Evolutionary conservation across 1,140 invertebrate genomes (phyloP), one percentile per base, ranked within the genome.

Genomic region (Helicoverpa zea): DNA sequence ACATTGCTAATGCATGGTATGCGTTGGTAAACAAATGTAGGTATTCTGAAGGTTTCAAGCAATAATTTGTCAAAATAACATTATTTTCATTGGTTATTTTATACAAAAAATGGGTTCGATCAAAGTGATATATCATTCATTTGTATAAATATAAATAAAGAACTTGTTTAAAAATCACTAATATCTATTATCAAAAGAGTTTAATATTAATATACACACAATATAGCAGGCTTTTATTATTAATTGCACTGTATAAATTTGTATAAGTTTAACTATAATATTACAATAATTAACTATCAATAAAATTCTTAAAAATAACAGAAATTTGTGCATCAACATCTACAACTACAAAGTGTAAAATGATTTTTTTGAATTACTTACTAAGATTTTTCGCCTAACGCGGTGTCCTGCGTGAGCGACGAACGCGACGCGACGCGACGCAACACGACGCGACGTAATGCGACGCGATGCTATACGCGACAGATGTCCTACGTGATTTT

Each of bases 331-430:
- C 91, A 90, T 87, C 86, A 94, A 94, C 91, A 86, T 87, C 92
- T 94, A 92, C 87, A 64, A 68, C 91, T 94, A 94, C 90, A 51
- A 83, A 92, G 90, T 92, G 91, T 90, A 90, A 94, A 94, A 92
- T 88, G 76, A 89, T 88, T 87, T 64, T n/a, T 66, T 86, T 78
- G 78, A 89, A 89, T 91, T 91, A 91, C 85, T 81, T 77, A 54
- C 88, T 89, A 89, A 52, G 14, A 59, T 59, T 68, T 78, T 35
- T 47, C 61, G 43, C 35, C 51, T 30, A 56, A n/a, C n/a, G n/a
- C n/a, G n/a, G n/a, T n/a, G n/a, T n/a, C n/a, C n/a, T n/a, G n/a
- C n/a, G n/a, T n/a, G n/a, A n/a, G n/a, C n/a, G n/a, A n/a, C n/a
- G n/a, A n/a, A n/a, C n/a, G n/a, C n/a, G n/a, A n/a, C n/a, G n/a